Conservation (phyloP, 1,140 invertebrate species). For the Diachasma alloeum region DNA sequence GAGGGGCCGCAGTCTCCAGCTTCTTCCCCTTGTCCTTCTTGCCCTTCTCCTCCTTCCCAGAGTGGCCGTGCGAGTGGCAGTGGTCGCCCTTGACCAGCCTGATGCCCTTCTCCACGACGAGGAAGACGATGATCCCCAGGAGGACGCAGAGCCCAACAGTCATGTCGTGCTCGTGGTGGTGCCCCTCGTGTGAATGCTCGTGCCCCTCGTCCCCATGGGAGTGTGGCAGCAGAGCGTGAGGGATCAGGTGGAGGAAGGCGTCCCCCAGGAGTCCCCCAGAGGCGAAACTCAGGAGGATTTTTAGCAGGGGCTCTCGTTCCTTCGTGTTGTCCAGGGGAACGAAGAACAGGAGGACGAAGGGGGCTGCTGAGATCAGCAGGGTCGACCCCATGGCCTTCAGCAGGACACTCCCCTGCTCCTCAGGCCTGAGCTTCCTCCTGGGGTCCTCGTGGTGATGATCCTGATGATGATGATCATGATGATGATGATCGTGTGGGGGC, state of each 20-base stretch:
- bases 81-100: constrained; percentile 86
- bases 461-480: too few species aligned
- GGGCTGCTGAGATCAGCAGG: constrained; percentile 90
- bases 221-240: constrained; percentile 84
- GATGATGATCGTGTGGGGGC: constrained; percentile 46
- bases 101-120: constrained; percentile 93
- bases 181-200: constrained; percentile 65
- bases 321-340: constrained; percentile 91
- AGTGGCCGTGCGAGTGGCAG: constrained; percentile 64
- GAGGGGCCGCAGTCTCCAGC: constrained; percentile 31
- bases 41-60: constrained; percentile 47
- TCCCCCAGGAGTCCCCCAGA: constrained; percentile 95
- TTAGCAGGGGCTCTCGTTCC: constrained; percentile 84
- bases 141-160: constrained; percentile 90
- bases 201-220: constrained; percentile 66
- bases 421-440: constrained; percentile 5
- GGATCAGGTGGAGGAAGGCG: constrained; percentile 96
- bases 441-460: constrained; percentile 31
- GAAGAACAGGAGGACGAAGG: constrained; percentile 92
- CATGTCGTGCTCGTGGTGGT: constrained; percentile 76
- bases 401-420: constrained; percentile 72
- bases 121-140: constrained; percentile 89
- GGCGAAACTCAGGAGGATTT: constrained; percentile 91
- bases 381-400: constrained; percentile 88
- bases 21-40: constrained; percentile 45